Conservation (phyloP, 2,888 invertebrate genomes). For the Drosophila pseudotakahashii region DNA sequence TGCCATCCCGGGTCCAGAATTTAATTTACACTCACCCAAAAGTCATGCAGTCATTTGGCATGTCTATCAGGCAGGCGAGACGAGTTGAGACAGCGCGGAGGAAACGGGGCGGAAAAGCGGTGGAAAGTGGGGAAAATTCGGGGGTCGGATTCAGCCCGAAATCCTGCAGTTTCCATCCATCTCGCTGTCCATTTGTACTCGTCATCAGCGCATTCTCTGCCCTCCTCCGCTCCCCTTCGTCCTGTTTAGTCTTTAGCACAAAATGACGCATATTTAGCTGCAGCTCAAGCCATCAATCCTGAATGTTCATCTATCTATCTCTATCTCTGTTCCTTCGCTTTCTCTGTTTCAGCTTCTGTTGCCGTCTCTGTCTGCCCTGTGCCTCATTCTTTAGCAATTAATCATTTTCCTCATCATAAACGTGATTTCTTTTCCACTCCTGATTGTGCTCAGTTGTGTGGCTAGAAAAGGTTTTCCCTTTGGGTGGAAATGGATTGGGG, state of each 20-base stretch:
- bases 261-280: slow-evolving; percentile 78
- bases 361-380: slow-evolving; percentile 19
- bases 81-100: slow-evolving; percentile 29
- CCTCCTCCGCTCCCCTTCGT: slow-evolving; percentile 8
- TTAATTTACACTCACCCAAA: slow-evolving; percentile 80
- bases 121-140: neutral
- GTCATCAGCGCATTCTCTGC: slow-evolving; percentile 58
- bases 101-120: neutral
- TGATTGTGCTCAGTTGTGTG: slow-evolving; percentile 59
- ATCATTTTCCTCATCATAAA: slow-evolving; percentile 82
- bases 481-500: neutral
- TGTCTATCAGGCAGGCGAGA: slow-evolving; percentile 67
- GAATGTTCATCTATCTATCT: slow-evolving; percentile 37
- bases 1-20: slow-evolving; percentile 61
- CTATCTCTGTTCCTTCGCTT: slow-evolving; percentile 16
- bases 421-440: slow-evolving; percentile 73
- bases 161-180: slow-evolving; percentile 60
- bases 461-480: slow-evolving; percentile 23
- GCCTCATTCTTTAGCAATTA: slow-evolving; percentile 83
- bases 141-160: slow-evolving; percentile 39
- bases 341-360: slow-evolving; percentile 5
- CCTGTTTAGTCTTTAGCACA: slow-evolving; percentile 64
- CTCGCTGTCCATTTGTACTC: slow-evolving; percentile 73
- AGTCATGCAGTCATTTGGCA: slow-evolving; percentile 80
- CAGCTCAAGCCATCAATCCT: slow-evolving; percentile 78